Base-by-base conservation (phyloP, 1,140 invertebrate species). In the Drosophila hydei region DNA sequence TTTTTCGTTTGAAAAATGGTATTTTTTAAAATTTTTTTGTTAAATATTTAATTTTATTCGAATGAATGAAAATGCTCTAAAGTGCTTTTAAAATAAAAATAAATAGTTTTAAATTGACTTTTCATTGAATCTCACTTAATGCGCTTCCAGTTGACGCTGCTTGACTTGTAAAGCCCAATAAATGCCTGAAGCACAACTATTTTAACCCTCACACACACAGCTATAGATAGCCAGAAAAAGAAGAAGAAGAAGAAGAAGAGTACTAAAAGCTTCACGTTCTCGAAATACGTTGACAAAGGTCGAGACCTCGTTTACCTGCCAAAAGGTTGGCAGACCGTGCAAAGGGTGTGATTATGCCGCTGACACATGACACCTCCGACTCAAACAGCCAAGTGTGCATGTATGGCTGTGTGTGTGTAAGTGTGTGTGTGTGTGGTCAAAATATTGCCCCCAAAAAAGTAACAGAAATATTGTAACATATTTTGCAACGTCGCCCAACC, bases 271-370 rank as follows among this genome's bases (percentile, higher is more conserved):
- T 62, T 30, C 30, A 36, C 18, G 47, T 70, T 64, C 25, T 55
- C 25, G 7, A 77, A 83, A 79, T 59, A 62, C 63, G 75, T 85
- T 85, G 80, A 85, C 80, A 85, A 87, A 85, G 81, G 80, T 80
- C 81, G 70, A 52, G 60, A 48, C 65, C 79, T 60, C 80, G 68
- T 73, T 85, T 64, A 67, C 52, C 81, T 67, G 81, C 59, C 72
- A 73, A 79, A 63, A 61, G 79, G 68, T 75, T 65, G 60, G 11
- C 52, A 64, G 54, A 63, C 60, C 27, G 40, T 65, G 58, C 51
- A 81, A 87, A 81, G 74, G 81, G 79, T 83, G 79, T 81, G 79
- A 83, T 83, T 83, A 83, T 83, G 79, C 75, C 79, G 79, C 79
- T 83, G 79, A 83, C 81, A 87, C 75, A 72, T 85, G 81, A 85